Evolutionary conservation across 1,140 invertebrate genomes (phyloP), one percentile per base, ranked within the genome.

Genomic region (Araneus ventricosus): DNA sequence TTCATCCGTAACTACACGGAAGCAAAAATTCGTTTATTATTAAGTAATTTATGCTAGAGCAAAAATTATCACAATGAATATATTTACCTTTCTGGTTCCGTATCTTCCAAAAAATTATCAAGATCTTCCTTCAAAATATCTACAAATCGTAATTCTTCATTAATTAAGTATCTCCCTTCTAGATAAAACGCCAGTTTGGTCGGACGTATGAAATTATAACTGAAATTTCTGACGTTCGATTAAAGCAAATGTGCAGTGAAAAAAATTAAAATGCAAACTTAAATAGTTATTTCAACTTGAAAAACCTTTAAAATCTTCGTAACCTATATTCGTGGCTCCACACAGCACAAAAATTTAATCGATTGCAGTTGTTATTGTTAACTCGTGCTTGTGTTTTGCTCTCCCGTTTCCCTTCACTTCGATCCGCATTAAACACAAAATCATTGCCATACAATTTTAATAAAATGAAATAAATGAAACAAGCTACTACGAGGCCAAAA

Each of bases 121-220:
- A 89, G n/a, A 75, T 89, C 87, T 52, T 70, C 63, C 20, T 52
- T 70, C 6, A 89, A 30, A 27, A 4, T 70, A 27, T 75, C 27
- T 52, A 75, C 87, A 52, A 89, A 89, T 22, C 75, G 2, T 52
- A 75, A 37, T 37, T 89, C 87, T 17, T 75, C 59, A 20, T 52
- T 45, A 30, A 39, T 41, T 75, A 89, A 27, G 45, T 89, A 89
- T 75, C 63, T 70, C 52, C 87, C 87, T 45, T 89, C 87, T 30
- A 89, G 1, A 22, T 89, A 89, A 27, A 75, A 45, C n/a, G 87
- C 87, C 87, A 89, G 87, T 45, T 89, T 89, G 30, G n/a, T 37
- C 17, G 14, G 20, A 59, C 10, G 37, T 30, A 57, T 59, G 22
- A n/a, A 52, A 52, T 52, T 52, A 52, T 14, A 52, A 14, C 10